phyloP scores from a whole-genome alignment of 2,888 invertebrate genomes.

The Horisme vitalbata region DNA sequence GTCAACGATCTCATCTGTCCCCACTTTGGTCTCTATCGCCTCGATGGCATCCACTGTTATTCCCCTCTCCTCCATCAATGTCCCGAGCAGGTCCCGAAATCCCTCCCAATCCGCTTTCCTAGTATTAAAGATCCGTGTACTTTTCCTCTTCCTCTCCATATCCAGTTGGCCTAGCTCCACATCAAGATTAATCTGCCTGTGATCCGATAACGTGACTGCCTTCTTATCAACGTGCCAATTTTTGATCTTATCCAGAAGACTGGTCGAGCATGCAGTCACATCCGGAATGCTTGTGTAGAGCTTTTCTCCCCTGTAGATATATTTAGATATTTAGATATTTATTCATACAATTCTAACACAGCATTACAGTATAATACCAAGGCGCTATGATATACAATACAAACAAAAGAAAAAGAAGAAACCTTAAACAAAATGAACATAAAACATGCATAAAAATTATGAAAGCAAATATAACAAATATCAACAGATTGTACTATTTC shows the following conservation, averaged over 20 bases:
- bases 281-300: background rate
- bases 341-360: too few species aligned
- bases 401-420: too few species aligned
- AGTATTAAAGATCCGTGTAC: background rate
- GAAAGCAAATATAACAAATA: too few species aligned
- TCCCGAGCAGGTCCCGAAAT: background rate
- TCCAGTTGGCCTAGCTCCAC: background rate
- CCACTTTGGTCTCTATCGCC: background rate
- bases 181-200: background rate
- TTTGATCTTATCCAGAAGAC: background rate
- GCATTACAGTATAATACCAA: too few species aligned
- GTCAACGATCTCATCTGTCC: too few species aligned
- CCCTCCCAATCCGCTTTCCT: background rate
- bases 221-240: too few species aligned
- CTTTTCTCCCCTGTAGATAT: too few species aligned
- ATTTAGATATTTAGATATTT: too few species aligned
- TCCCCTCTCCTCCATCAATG: background rate
- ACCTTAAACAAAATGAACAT: too few species aligned
- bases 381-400: too few species aligned
- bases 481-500: too few species aligned
- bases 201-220: background rate
- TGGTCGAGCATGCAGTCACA: background rate
- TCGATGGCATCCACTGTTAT: background rate
- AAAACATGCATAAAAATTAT: too few species aligned
- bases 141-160: background rate